Percentiles rank a stretch among this genome's conserved stretches.
Evolutionary conservation across 2,888 invertebrate genomes (phyloP).

Genomic region (Helleia helle): DNA sequence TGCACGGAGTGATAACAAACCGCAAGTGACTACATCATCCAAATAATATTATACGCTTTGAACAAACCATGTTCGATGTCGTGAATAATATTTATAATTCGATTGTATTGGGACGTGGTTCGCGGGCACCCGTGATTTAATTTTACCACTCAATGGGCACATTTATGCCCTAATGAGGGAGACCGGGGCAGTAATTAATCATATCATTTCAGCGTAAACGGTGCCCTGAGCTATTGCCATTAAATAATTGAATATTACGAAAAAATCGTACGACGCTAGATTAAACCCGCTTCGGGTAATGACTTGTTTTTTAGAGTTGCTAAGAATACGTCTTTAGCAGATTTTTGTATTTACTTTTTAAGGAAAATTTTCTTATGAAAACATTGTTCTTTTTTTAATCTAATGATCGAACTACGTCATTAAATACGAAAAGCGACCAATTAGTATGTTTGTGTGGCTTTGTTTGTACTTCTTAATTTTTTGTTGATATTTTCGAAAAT

Average conservation of each 20-base stretch:
- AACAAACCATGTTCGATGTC: conserved; percentile 31
- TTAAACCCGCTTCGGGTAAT: conserved; percentile 66
- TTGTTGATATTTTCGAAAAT: no score
- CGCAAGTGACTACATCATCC: not conserved
- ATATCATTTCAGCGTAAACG: conserved; percentile 69
- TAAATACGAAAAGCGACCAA: conserved; percentile 2
- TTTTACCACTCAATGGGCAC: conserved; percentile 66
- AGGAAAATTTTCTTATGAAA: conserved; percentile 21
- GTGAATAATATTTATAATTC: conserved; percentile 63
- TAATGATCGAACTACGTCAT: conserved; percentile 18
- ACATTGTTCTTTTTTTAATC: conserved; percentile 2
- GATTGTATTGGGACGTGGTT: conserved; percentile 49
- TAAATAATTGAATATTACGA: conserved; percentile 61
- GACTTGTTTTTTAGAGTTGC: conserved; percentile 73
- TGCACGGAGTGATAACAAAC: not conserved
- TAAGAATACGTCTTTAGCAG: conserved; percentile 68
- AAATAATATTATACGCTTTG: conserved; percentile 14
- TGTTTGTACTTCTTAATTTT: not conserved
- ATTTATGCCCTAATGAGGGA: conserved; percentile 69
- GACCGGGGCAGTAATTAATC: conserved; percentile 66
- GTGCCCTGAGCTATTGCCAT: conserved; percentile 56
- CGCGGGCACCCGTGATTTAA: conserved; percentile 59
- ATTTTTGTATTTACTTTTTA: conserved; percentile 52
- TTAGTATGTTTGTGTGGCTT: not conserved
- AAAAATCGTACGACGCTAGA: conserved; percentile 60